These are phyloP conservation scores for Matsumurasca onukii DNA, from an alignment of 1,140 invertebrate genomes.

Conservation along the genomic window DNA sequence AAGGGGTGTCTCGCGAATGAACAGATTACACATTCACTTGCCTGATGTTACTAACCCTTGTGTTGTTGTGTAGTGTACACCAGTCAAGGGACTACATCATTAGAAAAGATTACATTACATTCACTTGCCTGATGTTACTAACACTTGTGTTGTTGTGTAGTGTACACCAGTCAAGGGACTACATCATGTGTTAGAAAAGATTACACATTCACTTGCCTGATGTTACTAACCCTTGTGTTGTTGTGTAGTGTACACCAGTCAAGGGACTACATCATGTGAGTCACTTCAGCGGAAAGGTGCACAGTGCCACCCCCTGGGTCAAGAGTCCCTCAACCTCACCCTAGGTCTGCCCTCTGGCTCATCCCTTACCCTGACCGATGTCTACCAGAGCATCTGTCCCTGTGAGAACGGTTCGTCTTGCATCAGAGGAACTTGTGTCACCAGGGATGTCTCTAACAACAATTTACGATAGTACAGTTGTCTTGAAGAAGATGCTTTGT, in stretches of 20 bases:
- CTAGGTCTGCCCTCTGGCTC: background rate
- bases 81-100: background rate
- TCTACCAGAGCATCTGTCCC: slow-evolving; percentile 7
- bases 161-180: background rate
- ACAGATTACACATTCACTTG: too few species aligned
- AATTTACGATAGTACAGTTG: too few species aligned
- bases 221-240: too few species aligned
- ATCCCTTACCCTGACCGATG: background rate
- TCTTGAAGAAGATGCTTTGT: too few species aligned
- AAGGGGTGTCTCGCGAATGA: too few species aligned
- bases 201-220: too few species aligned
- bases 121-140: too few species aligned
- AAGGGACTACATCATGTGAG: background rate
- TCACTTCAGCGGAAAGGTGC: background rate
- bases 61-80: background rate
- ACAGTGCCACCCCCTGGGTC: background rate
- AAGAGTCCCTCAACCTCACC: background rate
- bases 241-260: background rate
- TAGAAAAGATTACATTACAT: too few species aligned
- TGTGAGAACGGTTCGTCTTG: background rate
- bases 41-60: too few species aligned
- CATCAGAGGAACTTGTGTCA: background rate
- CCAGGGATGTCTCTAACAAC: too few species aligned
- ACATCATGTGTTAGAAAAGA: too few species aligned
- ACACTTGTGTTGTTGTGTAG: too few species aligned